Base-by-base conservation (phyloP, 1,140 invertebrate species). In the Achroia grisella region DNA sequence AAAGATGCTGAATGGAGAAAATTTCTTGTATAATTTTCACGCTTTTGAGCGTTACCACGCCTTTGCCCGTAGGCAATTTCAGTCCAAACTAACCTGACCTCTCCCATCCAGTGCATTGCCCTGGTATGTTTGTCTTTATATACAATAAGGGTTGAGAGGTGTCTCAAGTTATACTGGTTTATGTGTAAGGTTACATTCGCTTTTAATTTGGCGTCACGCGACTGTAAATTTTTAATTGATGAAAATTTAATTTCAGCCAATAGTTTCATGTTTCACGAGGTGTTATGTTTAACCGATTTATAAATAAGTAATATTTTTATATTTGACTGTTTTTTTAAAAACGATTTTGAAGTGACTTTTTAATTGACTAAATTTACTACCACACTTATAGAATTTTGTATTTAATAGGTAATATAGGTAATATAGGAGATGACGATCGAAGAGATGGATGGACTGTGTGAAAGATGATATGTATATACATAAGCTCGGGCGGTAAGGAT, bases 21-120 rank as follows among this genome's bases (percentile, higher is more conserved):
- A 79, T 84, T 84, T 84, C 80, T 84, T 80, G 74, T 81, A 72
- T 82, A 84, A 84, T 84, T 84, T 82, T 82, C 78, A 67, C 78
- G 64, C 68, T 74, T 67, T 68, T 71, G 69, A 69, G 64, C 64
- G 61, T 54, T 47, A 43, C 36, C 48, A 30, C 40, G 37, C 56
- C 66, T 56, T 51, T 43, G 34, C 51, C 56, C 48, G 34, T 44
- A 54, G 65, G 67, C 62, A 72, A 69, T 71, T 68, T 59, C 37
- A 51, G 35, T 50, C 75, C 75, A 66, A 41, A 40, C 1, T 58
- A 52, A 10, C n/a, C 32, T 48, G 70, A 69, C 45, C 66, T 44
- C 43, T 54, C 34, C 12, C 23, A 8, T 9, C 15, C 40, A 13
- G 10, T 1, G 5, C 6, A 8, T 5, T 30, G n/a, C 1, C 42